Base-by-base conservation (phyloP, 2,797 vertebrate genomes). In the Urosaurus nigricauda region DNA sequence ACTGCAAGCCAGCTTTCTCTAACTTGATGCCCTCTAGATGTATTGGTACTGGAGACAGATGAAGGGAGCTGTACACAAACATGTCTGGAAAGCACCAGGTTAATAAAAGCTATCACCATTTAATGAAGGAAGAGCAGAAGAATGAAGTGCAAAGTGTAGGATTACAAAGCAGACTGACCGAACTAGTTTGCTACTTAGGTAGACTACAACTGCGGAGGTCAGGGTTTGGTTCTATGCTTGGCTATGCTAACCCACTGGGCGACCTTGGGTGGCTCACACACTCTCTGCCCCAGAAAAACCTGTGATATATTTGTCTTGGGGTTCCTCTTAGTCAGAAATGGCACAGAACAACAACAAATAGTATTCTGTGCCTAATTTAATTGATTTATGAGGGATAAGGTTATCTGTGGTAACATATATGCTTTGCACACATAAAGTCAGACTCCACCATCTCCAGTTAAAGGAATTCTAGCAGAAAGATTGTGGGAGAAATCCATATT, bases 51-150 rank as follows among this genome's bases (percentile, higher is more conserved):
- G 37, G 9, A 1, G 17, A 13, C 2, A 2, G 9, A 32, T 32
- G 29, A 32, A 68, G 65, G 17, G 11, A 79, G 35, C 58, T 51
- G 65, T 14, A 68, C 9, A 11, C 12, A 40, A 78, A 35, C 58
- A 65, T 2, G 32, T 58, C 29, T 58, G 40, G 63, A 68, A 68
- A 11, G 65, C 65, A 68, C 13, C 94, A 95, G 92, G 84, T 92
- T 96, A 93, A 93, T 6, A 93, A 1, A 82, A 85, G 92, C 29
- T 90, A 81, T 29, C 26, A 90, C 75, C 86, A 91, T 91, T 84
- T 73, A 91, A 75, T 83, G 95, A 91, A 94, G 91, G 86, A 26
- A 1, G 65, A 93, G 65, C 92, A 95, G 95, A 93, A 96, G 94
- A 90, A 93, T 90, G 90, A 93, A 83, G 80, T 94, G 93, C 88